Evolutionary conservation across 1,140 invertebrate species (phyloP).

Genomic region (Centruroides vittatus): DNA sequence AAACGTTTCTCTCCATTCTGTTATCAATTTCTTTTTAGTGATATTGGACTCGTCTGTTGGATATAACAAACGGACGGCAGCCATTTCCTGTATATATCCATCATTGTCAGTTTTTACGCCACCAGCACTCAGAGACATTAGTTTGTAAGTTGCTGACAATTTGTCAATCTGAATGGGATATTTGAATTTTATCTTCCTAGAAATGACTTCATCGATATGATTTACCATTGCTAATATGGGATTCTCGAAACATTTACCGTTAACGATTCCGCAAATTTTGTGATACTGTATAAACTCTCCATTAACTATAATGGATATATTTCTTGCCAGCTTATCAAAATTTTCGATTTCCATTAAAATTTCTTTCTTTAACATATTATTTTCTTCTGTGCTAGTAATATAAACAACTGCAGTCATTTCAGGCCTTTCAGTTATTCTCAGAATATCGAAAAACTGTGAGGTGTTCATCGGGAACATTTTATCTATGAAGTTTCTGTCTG

Average conservation of each 20-base stretch:
- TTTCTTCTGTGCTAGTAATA: too few relatives aligned
- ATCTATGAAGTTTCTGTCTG: too few relatives aligned
- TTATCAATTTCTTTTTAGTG: constrained; percentile 60
- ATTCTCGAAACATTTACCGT: constrained; percentile 63
- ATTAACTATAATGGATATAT: constrained; percentile 41
- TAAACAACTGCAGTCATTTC: too few relatives aligned
- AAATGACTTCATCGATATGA: constrained; percentile 66
- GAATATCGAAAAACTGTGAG: too few relatives aligned
- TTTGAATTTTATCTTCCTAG: constrained; percentile 49
- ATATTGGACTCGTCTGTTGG: constrained; percentile 61
- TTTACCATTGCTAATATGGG: constrained; percentile 49
- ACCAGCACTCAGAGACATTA: constrained; percentile 72
- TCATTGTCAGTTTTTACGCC: constrained; percentile 57
- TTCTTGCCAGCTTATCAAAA: constrained; percentile 58
- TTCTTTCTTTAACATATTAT: constrained; percentile 53
- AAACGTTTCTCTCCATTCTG: constrained; percentile 63
- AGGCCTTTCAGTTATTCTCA: too few relatives aligned
- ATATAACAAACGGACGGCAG: constrained; percentile 67
- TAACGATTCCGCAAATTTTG: constrained; percentile 67
- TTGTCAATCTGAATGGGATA: constrained; percentile 81
- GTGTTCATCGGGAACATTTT: too few relatives aligned
- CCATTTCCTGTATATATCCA: constrained; percentile 51
- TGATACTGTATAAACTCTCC: constrained; percentile 35
- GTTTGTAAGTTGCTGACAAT: constrained; percentile 61
- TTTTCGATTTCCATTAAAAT: constrained; percentile 60